These are phyloP conservation scores for Penaeus vannamei DNA, from an alignment of 1,140 invertebrate genomes.

Conservation along the genomic window DNA sequence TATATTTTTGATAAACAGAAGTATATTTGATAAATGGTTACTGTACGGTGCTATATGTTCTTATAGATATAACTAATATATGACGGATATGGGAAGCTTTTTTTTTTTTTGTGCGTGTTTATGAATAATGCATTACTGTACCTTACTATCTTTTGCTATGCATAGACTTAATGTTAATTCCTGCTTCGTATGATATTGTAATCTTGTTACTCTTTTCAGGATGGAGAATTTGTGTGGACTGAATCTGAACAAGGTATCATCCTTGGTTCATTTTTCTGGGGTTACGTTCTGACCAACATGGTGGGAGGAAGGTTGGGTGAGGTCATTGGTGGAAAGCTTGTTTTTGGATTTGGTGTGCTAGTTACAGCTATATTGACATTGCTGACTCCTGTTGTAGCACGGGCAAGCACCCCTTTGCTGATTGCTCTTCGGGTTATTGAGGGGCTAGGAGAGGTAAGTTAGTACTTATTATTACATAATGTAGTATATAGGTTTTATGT, in stretches of 20 bases:
- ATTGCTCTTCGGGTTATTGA: slow-evolving; percentile 55
- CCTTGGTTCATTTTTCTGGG: slow-evolving; percentile 66
- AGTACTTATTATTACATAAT: too few relatives aligned
- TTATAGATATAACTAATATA: too few relatives aligned
- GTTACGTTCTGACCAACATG: slow-evolving; percentile 75
- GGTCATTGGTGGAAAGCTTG: slow-evolving; percentile 85
- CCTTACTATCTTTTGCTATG: too few relatives aligned
- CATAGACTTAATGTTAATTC: too few relatives aligned
- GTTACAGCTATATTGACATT: slow-evolving; percentile 86
- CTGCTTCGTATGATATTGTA: background rate
- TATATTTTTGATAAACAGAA: too few relatives aligned
- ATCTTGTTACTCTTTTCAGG: slow-evolving; percentile 19
- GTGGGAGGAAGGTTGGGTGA: slow-evolving; percentile 86
- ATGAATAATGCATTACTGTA: too few relatives aligned
- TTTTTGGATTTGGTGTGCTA: slow-evolving; percentile 86
- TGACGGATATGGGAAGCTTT: too few relatives aligned
- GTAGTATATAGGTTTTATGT: too few relatives aligned
- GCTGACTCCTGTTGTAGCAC: slow-evolving; percentile 83
- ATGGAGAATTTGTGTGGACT: slow-evolving; percentile 65
- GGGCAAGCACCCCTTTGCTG: slow-evolving; percentile 33
- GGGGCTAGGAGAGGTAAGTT: slow-evolving; percentile 62
- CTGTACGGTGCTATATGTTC: too few relatives aligned
- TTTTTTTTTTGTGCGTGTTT: too few relatives aligned
- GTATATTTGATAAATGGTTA: too few relatives aligned
- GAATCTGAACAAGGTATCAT: slow-evolving; percentile 62